Conservation (phyloP, 2,888 invertebrate species). For the Lagria hirta region DNA sequence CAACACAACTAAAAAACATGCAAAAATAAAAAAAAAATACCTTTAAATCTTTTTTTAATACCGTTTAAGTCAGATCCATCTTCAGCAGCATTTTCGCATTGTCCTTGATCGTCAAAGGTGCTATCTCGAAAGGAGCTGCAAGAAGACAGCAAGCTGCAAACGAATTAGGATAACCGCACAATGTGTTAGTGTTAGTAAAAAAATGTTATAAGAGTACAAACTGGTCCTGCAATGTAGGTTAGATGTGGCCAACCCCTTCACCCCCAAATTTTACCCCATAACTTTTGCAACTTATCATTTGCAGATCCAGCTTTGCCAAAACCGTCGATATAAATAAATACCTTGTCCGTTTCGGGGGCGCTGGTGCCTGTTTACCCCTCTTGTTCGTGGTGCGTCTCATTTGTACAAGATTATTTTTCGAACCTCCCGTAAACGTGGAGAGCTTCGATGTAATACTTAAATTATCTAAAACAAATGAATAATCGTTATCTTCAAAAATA, state of each 20-base stretch:
- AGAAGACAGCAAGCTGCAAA: conserved; percentile 72
- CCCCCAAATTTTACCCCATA: too few relatives aligned
- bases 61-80: conserved; percentile 60
- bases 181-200: conserved; percentile 29
- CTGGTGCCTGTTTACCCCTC: conserved; percentile 91
- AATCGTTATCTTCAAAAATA: conserved; percentile 3
- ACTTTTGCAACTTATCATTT: too few relatives aligned
- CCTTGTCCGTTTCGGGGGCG: conserved; percentile 95
- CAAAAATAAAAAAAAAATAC: conserved; percentile 46
- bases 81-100: conserved; percentile 56
- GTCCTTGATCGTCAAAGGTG: conserved; percentile 69
- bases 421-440: conserved; percentile 64
- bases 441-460: conserved; percentile 56
- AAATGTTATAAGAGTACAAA: too few relatives aligned
- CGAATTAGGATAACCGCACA: conserved; percentile 35
- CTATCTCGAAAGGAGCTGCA: conserved; percentile 86
- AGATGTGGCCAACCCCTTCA: too few relatives aligned
- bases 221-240: too few relatives aligned
- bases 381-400: conserved; percentile 84
- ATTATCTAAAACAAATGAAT: conserved; percentile 35
- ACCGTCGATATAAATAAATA: conserved; percentile 49
- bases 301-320: too few relatives aligned
- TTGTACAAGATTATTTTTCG: conserved; percentile 71
- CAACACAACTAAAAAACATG: conserved; percentile 23
- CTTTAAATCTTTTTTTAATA: conserved; percentile 53